Evolutionary conservation across 2,113 vertebrate species (phyloP).

Genomic region (Euleptes europaea): DNA sequence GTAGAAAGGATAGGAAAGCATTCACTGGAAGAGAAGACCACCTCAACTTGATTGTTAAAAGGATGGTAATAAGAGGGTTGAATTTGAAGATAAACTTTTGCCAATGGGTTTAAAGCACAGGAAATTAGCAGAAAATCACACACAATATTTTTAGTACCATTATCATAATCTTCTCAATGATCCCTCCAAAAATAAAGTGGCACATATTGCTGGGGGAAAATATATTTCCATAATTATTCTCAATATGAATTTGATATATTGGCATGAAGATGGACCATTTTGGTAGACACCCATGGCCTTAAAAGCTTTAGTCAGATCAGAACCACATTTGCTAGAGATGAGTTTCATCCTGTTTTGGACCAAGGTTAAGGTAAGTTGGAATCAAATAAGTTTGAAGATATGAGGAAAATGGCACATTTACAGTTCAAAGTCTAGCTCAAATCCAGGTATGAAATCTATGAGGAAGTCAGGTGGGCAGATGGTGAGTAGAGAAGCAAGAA

Average conservation of each 20-base stretch:
- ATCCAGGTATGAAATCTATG: not conserved
- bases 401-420: no score
- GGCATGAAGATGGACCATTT: no score
- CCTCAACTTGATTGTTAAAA: not conserved
- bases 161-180: not conserved
- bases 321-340: no score
- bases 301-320: no score
- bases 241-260: no score
- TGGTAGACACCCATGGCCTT: no score
- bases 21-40: not conserved
- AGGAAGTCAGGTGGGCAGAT: not conserved
- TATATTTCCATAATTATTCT: no score
- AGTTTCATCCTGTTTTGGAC: no score
- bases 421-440: no score
- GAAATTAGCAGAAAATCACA: not conserved
- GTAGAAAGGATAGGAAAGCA: not conserved
- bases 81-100: not conserved
- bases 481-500: not conserved
- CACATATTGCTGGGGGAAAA: not conserved
- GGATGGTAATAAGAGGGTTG: not conserved
- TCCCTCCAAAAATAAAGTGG: not conserved
- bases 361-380: no score
- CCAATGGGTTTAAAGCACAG: not conserved
- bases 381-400: no score
- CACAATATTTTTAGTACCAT: not conserved